These are phyloP conservation scores for Thelaira solivaga DNA, from an alignment of 2,888 invertebrate species.

Conservation along the genomic window DNA sequence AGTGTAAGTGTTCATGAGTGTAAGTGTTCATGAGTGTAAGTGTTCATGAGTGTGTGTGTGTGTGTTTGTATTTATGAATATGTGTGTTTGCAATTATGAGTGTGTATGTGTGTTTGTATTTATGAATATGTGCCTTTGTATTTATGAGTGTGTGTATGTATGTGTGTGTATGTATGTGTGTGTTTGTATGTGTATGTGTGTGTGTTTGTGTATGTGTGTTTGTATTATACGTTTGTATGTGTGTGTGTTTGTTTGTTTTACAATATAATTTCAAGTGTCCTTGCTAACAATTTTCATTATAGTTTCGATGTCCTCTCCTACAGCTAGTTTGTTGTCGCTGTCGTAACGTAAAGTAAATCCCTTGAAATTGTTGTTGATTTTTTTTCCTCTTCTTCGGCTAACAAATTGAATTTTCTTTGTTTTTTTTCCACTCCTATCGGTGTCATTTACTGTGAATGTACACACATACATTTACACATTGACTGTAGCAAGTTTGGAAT, in stretches of 20 bases:
- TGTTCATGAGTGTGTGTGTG: too few relatives aligned
- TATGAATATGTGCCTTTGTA: neutral
- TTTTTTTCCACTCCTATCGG: constrained; percentile 11
- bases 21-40: too few relatives aligned
- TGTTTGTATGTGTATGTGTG: neutral
- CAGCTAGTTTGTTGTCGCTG: neutral
- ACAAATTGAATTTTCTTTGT: constrained; percentile 51
- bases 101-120: neutral
- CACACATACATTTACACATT: neutral
- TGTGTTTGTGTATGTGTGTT: neutral
- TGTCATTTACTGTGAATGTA: constrained; percentile 28
- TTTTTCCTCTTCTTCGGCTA: constrained; percentile 9
- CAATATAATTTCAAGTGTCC: constrained; percentile 39
- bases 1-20: too few relatives aligned
- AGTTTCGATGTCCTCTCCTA: constrained; percentile 32
- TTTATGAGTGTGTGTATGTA: neutral
- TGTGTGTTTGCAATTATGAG: neutral
- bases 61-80: too few relatives aligned
- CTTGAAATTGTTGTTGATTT: constrained; percentile 19
- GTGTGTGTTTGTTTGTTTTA: neutral
- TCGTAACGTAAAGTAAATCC: constrained; percentile 36
- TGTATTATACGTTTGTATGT: neutral
- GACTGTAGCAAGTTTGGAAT: neutral
- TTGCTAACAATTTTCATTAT: constrained; percentile 46
- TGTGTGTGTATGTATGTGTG: too few relatives aligned